Evolutionary conservation across 2,797 vertebrate genomes (phyloP), one percentile per base, ranked within the genome.

Genomic region (Crenuchus spilurus): DNA sequence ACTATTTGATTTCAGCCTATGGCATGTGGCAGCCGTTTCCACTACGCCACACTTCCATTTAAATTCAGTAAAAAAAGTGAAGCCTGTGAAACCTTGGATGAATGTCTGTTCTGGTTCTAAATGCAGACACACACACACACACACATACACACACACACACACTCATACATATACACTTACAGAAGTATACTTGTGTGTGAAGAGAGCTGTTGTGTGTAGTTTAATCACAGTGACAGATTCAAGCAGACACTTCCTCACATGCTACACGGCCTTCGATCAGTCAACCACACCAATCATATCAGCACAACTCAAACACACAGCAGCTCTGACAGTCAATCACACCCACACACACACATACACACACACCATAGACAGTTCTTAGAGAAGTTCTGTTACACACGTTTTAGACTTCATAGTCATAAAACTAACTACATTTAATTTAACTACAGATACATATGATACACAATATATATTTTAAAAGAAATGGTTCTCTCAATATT

Each of bases 211-310:
- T 51, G 57, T 58, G 33, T 72, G 41, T 24, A 72, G 70, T 60
- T 70, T 74, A 78, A 77, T 77, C 70, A 39, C 22, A 58, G 35
- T 39, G 61, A 76, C 74, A 65, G 74, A 71, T 72, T 62, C 48
- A 22, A 68, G 57, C 58, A 64, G 71, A 70, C 66, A 20, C 48
- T 64, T 74, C 68, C 73, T 44, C 39, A 54, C 30, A 52, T 0
- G 46, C 35, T 46, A 69, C 70, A 70, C 57, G 46, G 70, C n/a
- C 71, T 65, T 58, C 18, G 71, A 70, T 74, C 65, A 65, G 62
- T 63, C 65, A 78, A 69, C 35, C 70, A 49, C 70, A 78, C 22
- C 71, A 54, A 74, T 78, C 76, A 62, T 62, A 62, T 41, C 37
- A 63, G 37, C 22, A 63, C 39, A 44, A n/a, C 58, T 62, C 24